Evolutionary conservation across 92 coral and sea anemone species (phyloP).

Genomic region (Paramuricea clavata): DNA sequence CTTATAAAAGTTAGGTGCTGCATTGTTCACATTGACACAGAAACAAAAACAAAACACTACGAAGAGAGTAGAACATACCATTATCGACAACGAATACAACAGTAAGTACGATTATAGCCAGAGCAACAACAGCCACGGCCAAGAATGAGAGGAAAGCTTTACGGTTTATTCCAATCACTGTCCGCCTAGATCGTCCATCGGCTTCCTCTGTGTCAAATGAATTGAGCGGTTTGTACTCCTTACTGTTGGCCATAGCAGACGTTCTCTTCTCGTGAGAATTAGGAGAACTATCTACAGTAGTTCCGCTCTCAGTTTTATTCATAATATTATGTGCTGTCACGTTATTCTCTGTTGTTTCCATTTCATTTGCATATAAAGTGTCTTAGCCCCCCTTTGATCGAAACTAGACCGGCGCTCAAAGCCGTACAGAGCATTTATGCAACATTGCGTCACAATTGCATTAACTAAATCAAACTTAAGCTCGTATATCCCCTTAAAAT

Average conservation of each 20-base stretch:
- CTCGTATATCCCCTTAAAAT: too few species aligned
- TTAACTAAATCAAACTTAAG: neutral
- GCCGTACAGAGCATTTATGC: neutral
- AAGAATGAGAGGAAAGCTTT: constrained; percentile 74
- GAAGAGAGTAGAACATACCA: constrained; percentile 44
- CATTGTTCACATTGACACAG: neutral
- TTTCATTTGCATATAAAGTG: constrained; percentile 6
- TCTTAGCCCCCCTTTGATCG: neutral
- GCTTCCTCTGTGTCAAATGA: neutral
- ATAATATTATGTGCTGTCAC: neutral
- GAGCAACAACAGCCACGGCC: constrained; percentile 66
- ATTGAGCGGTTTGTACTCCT: neutral
- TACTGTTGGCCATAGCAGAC: constrained; percentile 5
- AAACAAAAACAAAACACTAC: neutral
- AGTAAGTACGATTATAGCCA: constrained; percentile 60
- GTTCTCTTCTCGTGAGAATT: constrained; percentile 6
- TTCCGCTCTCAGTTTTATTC: neutral
- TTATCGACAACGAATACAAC: constrained; percentile 71
- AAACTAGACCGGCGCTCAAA: neutral
- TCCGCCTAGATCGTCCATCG: neutral
- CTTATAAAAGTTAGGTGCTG: neutral
- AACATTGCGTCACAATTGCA: constrained; percentile 13
- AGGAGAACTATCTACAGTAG: constrained; percentile 46
- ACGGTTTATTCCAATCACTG: constrained; percentile 60
- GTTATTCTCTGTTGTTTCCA: neutral